These are phyloP conservation scores for Rhincodon typus DNA, from an alignment of 2,797 vertebrate species.

Conservation along the genomic window DNA sequence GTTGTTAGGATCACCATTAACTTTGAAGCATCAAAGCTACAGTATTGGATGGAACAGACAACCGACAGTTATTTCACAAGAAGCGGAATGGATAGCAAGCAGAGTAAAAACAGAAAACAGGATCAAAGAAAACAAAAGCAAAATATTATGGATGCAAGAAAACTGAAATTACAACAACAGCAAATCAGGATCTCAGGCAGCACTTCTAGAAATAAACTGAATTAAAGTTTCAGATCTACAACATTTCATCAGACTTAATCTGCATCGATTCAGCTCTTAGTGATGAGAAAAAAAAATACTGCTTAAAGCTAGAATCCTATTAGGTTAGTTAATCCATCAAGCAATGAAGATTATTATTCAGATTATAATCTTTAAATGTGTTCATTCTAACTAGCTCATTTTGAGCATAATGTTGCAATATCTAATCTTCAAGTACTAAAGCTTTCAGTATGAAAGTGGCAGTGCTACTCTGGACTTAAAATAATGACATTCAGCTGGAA, in stretches of 20 bases:
- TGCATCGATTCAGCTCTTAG: neutral
- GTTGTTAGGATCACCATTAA: neutral
- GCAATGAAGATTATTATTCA: neutral
- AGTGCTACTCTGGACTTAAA: neutral
- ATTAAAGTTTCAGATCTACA: neutral
- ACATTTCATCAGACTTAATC: neutral
- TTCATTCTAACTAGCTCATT: neutral
- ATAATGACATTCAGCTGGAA: neutral
- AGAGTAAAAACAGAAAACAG: neutral
- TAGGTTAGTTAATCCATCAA: neutral
- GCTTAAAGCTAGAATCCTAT: neutral
- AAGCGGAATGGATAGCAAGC: neutral
- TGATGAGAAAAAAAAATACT: neutral
- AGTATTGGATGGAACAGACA: neutral
- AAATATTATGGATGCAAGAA: neutral
- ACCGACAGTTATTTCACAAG: neutral
- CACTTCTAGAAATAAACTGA: neutral
- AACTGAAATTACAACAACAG: neutral
- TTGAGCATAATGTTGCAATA: neutral
- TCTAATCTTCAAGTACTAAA: neutral
- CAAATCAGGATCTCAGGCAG: neutral
- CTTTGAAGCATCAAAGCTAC: neutral
- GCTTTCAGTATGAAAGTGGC: neutral
- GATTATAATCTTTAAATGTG: neutral
- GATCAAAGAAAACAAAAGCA: neutral